phyloP scores from a whole-genome alignment of 2,888 invertebrate species.

The Clistopyga incitator region DNA sequence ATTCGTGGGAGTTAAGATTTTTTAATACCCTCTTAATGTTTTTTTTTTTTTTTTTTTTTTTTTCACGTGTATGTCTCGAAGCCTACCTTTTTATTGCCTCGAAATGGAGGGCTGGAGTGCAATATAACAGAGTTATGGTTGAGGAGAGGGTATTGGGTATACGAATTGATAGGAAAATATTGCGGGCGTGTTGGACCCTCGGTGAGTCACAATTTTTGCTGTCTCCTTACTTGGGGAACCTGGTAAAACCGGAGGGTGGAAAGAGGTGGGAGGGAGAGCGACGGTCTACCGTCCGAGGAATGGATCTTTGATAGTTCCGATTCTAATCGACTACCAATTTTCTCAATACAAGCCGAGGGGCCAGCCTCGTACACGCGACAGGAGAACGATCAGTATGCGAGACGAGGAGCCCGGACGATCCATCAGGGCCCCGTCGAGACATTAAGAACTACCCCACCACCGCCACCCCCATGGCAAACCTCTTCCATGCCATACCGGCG shows the following conservation, averaged over 20 bases:
- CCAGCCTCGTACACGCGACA: constrained; percentile 25
- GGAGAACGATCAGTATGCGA: constrained; percentile 66
- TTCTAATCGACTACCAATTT: constrained; percentile 66
- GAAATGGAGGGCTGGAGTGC: neutral
- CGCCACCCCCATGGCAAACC: constrained; percentile 9
- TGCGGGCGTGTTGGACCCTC: neutral
- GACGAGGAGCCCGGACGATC: constrained; percentile 60
- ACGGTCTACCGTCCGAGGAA: constrained; percentile 41
- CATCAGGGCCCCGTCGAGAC: constrained; percentile 67
- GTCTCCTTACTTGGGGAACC: neutral
- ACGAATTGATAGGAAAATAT: constrained; percentile 43
- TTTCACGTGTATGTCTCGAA: neutral
- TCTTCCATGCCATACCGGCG: constrained; percentile 14
- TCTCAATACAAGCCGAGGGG: constrained; percentile 54
- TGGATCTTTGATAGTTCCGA: constrained; percentile 60
- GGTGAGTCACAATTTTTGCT: neutral
- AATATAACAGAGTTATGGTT: constrained; percentile 12
- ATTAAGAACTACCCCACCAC: constrained; percentile 53
- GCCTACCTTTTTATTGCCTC: neutral
- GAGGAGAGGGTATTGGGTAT: neutral
- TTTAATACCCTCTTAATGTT: no score
- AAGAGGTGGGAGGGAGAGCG: neutral
- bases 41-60: no score
- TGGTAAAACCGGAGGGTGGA: neutral
- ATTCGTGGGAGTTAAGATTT: no score